Percentiles rank a stretch among this genome's conserved stretches.
Evolutionary conservation across 2,113 vertebrate genomes (phyloP).

Genomic region (Myocastor coypus): DNA sequence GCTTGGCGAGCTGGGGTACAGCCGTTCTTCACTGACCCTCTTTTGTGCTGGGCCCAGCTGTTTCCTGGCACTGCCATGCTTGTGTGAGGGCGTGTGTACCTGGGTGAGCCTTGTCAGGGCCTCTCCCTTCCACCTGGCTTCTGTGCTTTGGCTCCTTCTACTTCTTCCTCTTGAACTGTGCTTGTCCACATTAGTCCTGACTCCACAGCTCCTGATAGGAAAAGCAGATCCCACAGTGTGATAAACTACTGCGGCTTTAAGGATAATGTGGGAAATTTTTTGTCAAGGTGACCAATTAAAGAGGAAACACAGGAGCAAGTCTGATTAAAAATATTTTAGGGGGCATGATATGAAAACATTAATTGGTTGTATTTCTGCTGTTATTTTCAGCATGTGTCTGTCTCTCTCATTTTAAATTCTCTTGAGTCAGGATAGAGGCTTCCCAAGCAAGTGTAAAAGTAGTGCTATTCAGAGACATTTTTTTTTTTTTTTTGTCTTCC

Average conservation of each 20-base stretch:
- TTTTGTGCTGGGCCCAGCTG: not conserved
- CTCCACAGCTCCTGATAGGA: constrained; percentile 50
- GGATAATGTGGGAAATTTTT: constrained; percentile 64
- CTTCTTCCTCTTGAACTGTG: not conserved
- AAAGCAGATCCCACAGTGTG: constrained; percentile 68
- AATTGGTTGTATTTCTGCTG: constrained; percentile 75
- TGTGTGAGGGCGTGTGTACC: not conserved
- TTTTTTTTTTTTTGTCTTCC: constrained; percentile 49
- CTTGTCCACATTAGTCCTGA: not conserved
- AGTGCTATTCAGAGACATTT: constrained; percentile 83
- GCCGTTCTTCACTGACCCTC: not conserved
- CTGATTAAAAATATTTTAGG: constrained; percentile 39
- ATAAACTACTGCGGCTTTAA: constrained; percentile 66
- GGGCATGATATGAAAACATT: constrained; percentile 41
- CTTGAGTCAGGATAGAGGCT: constrained; percentile 81
- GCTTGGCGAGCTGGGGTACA: not conserved
- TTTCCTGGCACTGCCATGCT: not conserved
- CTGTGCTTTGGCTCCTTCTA: not conserved
- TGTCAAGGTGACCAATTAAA: constrained; percentile 58
- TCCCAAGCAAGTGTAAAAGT: constrained; percentile 83
- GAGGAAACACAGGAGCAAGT: constrained; percentile 55
- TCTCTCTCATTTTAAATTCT: constrained; percentile 71
- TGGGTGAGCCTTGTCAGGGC: not conserved
- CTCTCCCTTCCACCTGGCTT: not conserved
- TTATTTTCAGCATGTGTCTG: constrained; percentile 22